phyloP scores from a whole-genome alignment of 2,797 vertebrate species.

The Chelon labrosus region DNA sequence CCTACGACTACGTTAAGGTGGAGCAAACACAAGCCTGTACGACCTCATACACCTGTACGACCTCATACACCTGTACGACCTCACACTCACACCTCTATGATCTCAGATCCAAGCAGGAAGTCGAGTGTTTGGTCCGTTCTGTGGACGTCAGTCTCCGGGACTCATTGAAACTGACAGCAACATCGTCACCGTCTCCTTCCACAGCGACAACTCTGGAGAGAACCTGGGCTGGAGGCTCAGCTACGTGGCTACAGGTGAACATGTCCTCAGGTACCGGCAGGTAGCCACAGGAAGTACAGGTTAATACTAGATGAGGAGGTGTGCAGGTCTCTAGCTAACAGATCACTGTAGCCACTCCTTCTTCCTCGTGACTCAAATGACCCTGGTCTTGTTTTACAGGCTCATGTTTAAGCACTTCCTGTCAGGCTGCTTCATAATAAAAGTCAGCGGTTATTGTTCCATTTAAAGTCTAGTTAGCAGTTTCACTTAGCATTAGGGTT shows the following conservation, averaged over 20 bases:
- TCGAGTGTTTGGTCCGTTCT: conserved; percentile 89
- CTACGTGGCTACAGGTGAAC: conserved; percentile 80
- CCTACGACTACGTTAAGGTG: conserved; percentile 95
- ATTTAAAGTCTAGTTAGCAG: too few species aligned
- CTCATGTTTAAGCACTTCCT: too few species aligned
- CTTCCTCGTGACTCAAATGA: too few species aligned
- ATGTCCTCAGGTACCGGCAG: too few species aligned
- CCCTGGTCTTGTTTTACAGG: too few species aligned
- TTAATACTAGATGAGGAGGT: too few species aligned
- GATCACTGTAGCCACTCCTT: too few species aligned
- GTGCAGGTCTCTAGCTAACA: too few species aligned
- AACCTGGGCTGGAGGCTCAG: conserved; percentile 93
- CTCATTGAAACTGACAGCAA: conserved; percentile 87
- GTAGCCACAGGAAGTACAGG: too few species aligned
- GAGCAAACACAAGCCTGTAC: neutral
- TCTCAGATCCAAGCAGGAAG: conserved; percentile 87
- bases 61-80: neutral
- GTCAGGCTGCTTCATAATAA: too few species aligned
- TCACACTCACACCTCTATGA: neutral
- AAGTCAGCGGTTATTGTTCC: too few species aligned
- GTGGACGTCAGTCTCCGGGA: conserved; percentile 89
- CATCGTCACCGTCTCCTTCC: conserved; percentile 85
- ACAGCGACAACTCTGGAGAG: conserved; percentile 94
- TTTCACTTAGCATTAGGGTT: too few species aligned
- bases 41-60: neutral